These are phyloP conservation scores for Glaucopsyche alexis DNA, from an alignment of 2,888 invertebrate genomes.

Conservation along the genomic window DNA sequence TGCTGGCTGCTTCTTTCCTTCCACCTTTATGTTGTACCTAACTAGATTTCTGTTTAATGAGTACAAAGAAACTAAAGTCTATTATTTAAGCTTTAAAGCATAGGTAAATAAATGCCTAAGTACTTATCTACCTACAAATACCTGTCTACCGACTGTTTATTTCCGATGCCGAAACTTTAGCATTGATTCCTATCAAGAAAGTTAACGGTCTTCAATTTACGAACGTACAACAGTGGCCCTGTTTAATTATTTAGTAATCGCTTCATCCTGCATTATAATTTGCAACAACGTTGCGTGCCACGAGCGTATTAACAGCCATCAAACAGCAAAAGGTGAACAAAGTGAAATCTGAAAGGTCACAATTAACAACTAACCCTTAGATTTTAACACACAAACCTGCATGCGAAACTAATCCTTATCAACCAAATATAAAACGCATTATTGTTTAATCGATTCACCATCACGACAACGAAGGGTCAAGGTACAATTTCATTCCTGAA, in stretches of 20 bases:
- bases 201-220: neutral
- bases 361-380: slow-evolving; percentile 33
- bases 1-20: too few species aligned
- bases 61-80: too few species aligned
- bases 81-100: too few species aligned
- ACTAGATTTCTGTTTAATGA: too few species aligned
- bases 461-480: slow-evolving; percentile 39
- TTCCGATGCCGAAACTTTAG: too few species aligned
- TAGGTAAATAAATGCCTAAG: too few species aligned
- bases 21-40: too few species aligned
- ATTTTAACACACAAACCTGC: neutral
- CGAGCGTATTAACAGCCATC: slow-evolving; percentile 13
- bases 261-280: slow-evolving; percentile 26
- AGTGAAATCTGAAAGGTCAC: slow-evolving; percentile 45
- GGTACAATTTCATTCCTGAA: slow-evolving; percentile 42
- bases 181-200: too few species aligned
- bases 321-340: slow-evolving; percentile 33
- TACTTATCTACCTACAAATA: too few species aligned
- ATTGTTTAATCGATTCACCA: neutral
- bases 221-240: neutral
- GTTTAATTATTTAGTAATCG: slow-evolving; percentile 9
- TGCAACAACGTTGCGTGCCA: slow-evolving; percentile 20
- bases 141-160: too few species aligned
- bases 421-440: neutral
- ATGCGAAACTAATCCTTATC: neutral